Conservation (phyloP, 2,888 invertebrate genomes). For the Hoplodrina blanda region DNA sequence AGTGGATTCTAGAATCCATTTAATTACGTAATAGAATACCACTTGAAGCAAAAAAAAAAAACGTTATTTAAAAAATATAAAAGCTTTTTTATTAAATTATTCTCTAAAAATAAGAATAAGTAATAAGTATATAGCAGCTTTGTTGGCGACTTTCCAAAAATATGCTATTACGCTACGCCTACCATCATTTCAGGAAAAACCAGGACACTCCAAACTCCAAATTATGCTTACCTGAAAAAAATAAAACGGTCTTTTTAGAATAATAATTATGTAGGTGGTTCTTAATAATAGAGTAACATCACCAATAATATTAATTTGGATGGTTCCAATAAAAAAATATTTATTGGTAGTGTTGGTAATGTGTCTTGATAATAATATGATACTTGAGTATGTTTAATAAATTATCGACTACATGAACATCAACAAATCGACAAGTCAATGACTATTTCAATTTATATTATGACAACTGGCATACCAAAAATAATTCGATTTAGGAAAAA, state of each 20-base stretch:
- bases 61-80: not conserved
- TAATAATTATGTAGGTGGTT: not conserved
- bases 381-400: no score
- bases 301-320: no score
- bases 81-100: not conserved
- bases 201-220: constrained; percentile 6
- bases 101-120: not conserved
- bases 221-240: constrained; percentile 52
- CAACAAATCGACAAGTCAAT: not conserved
- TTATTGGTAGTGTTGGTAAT: no score
- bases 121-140: not conserved
- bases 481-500: no score
- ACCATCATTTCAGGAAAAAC: constrained; percentile 1
- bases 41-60: not conserved
- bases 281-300: not conserved
- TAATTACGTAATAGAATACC: not conserved
- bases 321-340: no score
- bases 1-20: not conserved
- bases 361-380: no score
- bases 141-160: not conserved
- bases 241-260: constrained; percentile 21
- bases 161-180: not conserved
- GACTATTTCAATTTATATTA: no score
- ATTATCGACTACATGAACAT: no score
- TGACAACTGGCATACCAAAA: no score